Percentiles rank a stretch among this genome's conserved stretches.
Conservation (phyloP, 2,113 vertebrate species). For the Mesoclemmys tuberculata region DNA sequence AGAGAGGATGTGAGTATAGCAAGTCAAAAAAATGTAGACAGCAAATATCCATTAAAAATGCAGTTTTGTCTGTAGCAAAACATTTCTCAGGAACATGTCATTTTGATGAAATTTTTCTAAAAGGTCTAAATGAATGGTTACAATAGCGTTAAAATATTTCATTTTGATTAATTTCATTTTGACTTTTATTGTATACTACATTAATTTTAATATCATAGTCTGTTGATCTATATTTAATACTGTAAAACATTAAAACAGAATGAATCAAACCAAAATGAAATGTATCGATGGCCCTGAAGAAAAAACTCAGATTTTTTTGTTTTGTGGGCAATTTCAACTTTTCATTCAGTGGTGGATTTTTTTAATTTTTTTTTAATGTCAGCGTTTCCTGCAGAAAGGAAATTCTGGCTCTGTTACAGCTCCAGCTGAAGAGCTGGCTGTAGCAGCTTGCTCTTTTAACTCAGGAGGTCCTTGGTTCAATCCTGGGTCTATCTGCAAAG, state of each 20-base stretch:
- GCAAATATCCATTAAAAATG: not conserved
- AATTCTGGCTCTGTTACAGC: not conserved
- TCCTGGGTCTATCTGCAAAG: not conserved
- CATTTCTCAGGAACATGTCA: not conserved
- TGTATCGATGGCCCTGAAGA: not conserved
- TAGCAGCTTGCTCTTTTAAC: not conserved
- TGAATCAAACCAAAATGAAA: not conserved
- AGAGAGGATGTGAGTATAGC: not conserved
- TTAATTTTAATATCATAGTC: not conserved
- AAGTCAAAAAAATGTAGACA: not conserved
- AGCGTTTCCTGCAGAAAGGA: not conserved
- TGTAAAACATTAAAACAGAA: not conserved
- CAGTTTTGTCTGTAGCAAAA: not conserved
- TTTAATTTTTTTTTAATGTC: not conserved
- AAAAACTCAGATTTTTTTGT: not conserved
- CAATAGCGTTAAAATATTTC: not conserved
- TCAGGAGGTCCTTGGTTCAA: not conserved
- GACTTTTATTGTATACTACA: not conserved
- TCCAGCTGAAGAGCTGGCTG: not conserved
- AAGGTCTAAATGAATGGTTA: not conserved
- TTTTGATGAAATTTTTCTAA: not conserved
- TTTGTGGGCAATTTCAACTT: not conserved
- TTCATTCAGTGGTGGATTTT: not conserved
- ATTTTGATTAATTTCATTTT: not conserved
- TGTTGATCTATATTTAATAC: not conserved